Evolutionary conservation across 2,888 invertebrate species (phyloP).

Genomic region (Brachynemurus nebulosus): DNA sequence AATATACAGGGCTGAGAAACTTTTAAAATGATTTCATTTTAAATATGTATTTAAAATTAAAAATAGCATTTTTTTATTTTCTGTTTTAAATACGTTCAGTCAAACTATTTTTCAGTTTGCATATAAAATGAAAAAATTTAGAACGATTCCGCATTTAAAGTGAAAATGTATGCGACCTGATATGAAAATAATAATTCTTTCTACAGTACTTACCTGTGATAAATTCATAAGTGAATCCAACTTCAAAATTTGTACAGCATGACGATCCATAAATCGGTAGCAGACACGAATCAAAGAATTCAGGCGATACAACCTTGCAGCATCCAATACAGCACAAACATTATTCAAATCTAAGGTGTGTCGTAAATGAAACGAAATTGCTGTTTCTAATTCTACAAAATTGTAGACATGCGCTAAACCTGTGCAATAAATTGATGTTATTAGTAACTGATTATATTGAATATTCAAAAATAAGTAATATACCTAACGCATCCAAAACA

Average conservation of each 20-base stretch:
- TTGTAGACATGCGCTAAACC: conserved; percentile 94
- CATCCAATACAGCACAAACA: conserved; percentile 89
- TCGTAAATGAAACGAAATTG: conserved; percentile 86
- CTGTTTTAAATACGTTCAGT: no score
- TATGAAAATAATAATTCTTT: neutral
- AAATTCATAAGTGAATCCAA: conserved; percentile 74
- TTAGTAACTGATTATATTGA: conserved; percentile 27
- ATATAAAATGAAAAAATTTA: no score
- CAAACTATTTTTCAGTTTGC: no score
- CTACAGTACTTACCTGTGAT: conserved; percentile 50
- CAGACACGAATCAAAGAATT: conserved; percentile 62
- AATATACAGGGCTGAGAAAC: no score
- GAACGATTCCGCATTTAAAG: no score
- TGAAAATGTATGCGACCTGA: no score
- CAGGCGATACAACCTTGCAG: conserved; percentile 63
- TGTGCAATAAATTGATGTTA: conserved; percentile 30
- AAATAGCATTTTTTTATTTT: no score
- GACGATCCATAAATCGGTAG: conserved; percentile 77
- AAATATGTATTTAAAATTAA: no score
- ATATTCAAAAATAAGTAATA: no score
- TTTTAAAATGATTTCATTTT: no score
- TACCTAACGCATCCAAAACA: conserved; percentile 46
- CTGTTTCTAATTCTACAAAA: conserved; percentile 77
- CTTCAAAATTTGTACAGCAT: conserved; percentile 71
- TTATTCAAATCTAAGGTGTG: conserved; percentile 78